These are phyloP conservation scores for Apodemia zela DNA, from an alignment of 2,888 invertebrate genomes.

Conservation along the genomic window DNA sequence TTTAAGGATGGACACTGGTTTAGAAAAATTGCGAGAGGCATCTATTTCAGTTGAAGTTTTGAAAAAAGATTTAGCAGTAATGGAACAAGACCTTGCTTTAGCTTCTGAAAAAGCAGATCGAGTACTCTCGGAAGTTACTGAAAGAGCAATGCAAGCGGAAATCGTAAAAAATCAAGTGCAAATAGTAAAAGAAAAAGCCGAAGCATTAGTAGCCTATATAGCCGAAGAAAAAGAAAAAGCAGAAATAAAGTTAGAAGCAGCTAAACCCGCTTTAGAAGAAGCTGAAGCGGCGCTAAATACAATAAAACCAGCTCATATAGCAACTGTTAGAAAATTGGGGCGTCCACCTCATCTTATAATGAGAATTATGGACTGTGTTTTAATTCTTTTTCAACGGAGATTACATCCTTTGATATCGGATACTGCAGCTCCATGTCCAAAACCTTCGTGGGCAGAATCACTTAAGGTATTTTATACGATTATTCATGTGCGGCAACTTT, in stretches of 20 bases:
- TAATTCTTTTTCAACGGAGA: constrained; percentile 94
- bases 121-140: constrained; percentile 93
- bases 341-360: constrained; percentile 97
- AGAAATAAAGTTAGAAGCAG: constrained; percentile 95
- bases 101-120: constrained; percentile 96
- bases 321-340: constrained; percentile 95
- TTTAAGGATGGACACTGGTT: constrained; percentile 95
- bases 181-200: constrained; percentile 97
- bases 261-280: constrained; percentile 96
- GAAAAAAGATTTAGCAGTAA: constrained; percentile 94
- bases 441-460: constrained; percentile 98
- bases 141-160: constrained; percentile 96
- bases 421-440: constrained; percentile 90
- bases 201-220: constrained; percentile 91
- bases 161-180: constrained; percentile 97
- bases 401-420: constrained; percentile 91
- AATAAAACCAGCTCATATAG: constrained; percentile 97
- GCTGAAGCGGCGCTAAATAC: constrained; percentile 97
- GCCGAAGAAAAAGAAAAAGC: constrained; percentile 94
- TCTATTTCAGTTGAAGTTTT: constrained; percentile 95
- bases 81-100: constrained; percentile 95
- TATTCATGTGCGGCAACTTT: background rate
- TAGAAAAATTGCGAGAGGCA: constrained; percentile 97
- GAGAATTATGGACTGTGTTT: constrained; percentile 98
- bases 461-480: constrained; percentile 83